Conservation (phyloP, 1,140 invertebrate genomes). For the Akabosia matsudoensis region DNA sequence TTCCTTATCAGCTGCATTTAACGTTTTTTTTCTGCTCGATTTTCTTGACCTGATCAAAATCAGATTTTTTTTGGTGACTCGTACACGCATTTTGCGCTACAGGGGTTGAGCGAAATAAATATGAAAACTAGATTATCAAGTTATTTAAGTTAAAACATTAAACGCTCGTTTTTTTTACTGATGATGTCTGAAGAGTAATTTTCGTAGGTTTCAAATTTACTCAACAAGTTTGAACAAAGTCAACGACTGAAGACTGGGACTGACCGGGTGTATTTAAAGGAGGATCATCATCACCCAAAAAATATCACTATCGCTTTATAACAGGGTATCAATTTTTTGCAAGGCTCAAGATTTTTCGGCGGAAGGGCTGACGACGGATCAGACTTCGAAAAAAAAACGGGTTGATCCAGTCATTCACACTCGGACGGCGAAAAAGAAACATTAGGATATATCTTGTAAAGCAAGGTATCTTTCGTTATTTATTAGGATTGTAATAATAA, state of each 20-base stretch:
- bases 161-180: no score
- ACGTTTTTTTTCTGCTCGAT: no score
- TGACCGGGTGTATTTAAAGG: no score
- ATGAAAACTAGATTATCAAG: no score
- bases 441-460: neutral
- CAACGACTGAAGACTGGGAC: neutral
- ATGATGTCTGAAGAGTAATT: neutral
- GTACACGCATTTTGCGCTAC: no score
- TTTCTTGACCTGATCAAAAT: no score
- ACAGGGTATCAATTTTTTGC: neutral
- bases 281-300: neutral
- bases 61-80: no score
- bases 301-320: neutral
- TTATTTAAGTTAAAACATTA: no score
- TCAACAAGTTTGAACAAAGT: neutral
- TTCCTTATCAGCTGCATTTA: neutral
- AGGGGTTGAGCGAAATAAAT: no score
- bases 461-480: neutral
- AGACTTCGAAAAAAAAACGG: neutral
- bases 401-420: constrained; percentile 24
- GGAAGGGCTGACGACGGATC: neutral
- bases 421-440: neutral
- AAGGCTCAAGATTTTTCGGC: neutral
- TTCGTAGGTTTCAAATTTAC: neutral
- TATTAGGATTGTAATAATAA: neutral